Percentiles rank a stretch among this genome's conserved stretches.
Evolutionary conservation across 2,797 vertebrate genomes (phyloP).

Genomic region (Cygnus olor): DNA sequence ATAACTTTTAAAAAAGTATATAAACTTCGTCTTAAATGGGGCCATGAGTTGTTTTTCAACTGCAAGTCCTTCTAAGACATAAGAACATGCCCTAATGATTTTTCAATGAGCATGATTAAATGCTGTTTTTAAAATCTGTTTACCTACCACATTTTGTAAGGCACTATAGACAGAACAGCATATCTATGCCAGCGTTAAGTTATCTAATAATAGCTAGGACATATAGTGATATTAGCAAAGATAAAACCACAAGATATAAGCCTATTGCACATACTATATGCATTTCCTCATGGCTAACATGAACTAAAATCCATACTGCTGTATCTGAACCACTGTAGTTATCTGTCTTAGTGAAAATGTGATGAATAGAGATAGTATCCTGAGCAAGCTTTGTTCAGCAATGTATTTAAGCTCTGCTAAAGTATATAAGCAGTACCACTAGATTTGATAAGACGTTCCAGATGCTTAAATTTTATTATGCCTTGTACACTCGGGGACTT

Average conservation of each 20-base stretch:
- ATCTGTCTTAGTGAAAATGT: neutral
- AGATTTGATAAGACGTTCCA: neutral
- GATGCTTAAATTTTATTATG: neutral
- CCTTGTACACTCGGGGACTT: neutral
- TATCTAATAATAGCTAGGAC: neutral
- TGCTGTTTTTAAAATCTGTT: constrained; percentile 17
- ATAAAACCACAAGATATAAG: neutral
- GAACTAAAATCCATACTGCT: neutral
- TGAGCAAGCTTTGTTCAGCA: neutral
- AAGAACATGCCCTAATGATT: constrained; percentile 19
- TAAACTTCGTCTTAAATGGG: neutral
- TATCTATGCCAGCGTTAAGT: rapidly evolving
- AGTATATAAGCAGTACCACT: neutral
- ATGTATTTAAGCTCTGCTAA: neutral
- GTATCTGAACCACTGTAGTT: neutral
- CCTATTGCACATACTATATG: neutral
- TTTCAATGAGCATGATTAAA: neutral
- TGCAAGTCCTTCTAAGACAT: neutral
- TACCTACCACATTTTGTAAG: neutral
- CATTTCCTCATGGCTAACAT: neutral
- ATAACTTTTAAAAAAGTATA: neutral
- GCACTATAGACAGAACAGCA: neutral
- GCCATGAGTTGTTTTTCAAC: neutral
- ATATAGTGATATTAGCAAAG: neutral
- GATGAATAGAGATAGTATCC: neutral